Conservation (phyloP, 2,113 vertebrate genomes). For the Rynchops niger region DNA sequence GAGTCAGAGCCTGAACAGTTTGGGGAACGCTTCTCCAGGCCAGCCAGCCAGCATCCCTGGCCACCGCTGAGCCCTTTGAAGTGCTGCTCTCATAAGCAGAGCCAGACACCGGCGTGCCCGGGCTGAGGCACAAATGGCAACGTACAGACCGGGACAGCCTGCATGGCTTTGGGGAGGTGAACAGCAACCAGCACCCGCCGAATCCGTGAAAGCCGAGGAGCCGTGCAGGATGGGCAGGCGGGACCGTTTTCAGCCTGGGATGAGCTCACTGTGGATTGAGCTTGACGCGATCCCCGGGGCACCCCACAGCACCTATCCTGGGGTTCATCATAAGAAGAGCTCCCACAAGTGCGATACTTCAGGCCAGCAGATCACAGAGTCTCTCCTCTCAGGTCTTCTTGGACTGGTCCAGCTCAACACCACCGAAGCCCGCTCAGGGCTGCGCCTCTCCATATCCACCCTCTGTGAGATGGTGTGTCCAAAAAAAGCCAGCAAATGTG, state of each 20-base stretch:
- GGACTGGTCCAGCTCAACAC: neutral
- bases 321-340: neutral
- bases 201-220: fast-evolving
- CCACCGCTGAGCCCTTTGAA: neutral
- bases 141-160: neutral
- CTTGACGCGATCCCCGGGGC: neutral
- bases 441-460: neutral
- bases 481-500: neutral
- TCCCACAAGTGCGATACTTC: neutral
- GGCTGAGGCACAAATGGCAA: neutral
- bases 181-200: neutral
- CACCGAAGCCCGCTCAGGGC: neutral
- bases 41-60: neutral
- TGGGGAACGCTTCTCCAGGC: neutral
- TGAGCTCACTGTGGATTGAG: neutral
- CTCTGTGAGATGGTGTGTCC: neutral
- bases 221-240: neutral
- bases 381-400: neutral
- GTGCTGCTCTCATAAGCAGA: neutral
- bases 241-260: neutral
- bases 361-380: neutral
- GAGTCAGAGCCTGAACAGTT: neutral
- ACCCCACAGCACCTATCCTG: neutral
- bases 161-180: neutral
- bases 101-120: fast-evolving